These are phyloP conservation scores for Calyptommatus sinebrachiatus DNA, from an alignment of 2,113 vertebrate genomes.

Conservation along the genomic window DNA sequence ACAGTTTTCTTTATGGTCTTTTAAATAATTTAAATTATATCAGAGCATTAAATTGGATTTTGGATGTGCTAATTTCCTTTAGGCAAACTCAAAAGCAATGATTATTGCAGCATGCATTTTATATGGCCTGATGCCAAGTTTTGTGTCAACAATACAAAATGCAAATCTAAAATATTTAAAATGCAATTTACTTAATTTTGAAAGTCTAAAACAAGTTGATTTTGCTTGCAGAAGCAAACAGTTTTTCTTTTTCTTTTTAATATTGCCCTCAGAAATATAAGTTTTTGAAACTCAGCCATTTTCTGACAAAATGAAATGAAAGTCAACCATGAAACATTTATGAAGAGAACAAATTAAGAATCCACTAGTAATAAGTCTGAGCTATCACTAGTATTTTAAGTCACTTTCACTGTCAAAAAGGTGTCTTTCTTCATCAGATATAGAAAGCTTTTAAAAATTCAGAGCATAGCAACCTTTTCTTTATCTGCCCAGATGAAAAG, in stretches of 20 bases:
- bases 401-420: conserved; percentile 31
- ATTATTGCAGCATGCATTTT: conserved; percentile 29
- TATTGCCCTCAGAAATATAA: conserved; percentile 42
- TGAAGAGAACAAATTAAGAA: conserved; percentile 52
- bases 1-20: not conserved
- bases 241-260: not conserved
- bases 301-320: conserved; percentile 45
- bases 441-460: conserved; percentile 35
- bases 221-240: conserved; percentile 41
- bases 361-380: conserved; percentile 31
- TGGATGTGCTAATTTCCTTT: conserved; percentile 22
- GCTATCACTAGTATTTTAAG: conserved; percentile 24
- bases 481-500: conserved; percentile 12
- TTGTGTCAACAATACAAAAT: conserved; percentile 19
- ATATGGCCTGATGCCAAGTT: conserved; percentile 10
- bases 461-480: not conserved
- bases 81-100: not conserved
- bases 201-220: conserved; percentile 31
- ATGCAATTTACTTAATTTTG: conserved; percentile 38
- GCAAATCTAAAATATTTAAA: conserved; percentile 36
- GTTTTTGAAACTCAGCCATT: conserved; percentile 29
- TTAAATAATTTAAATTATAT: conserved; percentile 36
- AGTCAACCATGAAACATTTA: conserved; percentile 34
- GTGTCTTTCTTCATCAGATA: conserved; percentile 11
- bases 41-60: conserved; percentile 21